Percentiles rank a stretch among this genome's conserved stretches.
phyloP scores from a whole-genome alignment of 2,888 invertebrate genomes.

The Spodoptera littoralis region DNA sequence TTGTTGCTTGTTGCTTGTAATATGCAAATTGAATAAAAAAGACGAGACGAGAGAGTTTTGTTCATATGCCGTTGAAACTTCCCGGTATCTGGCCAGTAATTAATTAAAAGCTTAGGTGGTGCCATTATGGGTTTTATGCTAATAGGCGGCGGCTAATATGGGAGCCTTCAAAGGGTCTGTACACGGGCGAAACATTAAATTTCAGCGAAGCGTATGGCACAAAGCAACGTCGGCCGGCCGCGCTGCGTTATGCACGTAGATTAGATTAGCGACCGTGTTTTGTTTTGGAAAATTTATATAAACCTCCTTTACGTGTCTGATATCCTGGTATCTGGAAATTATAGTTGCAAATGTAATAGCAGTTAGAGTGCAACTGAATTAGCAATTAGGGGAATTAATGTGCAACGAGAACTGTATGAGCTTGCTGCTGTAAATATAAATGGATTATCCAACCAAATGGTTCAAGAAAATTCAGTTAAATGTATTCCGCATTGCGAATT shows the following conservation, averaged over 20 bases:
- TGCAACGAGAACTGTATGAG: slow-evolving; percentile 18
- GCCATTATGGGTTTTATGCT: slow-evolving; percentile 85
- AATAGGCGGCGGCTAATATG: slow-evolving; percentile 82
- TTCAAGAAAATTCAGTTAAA: slow-evolving; percentile 31
- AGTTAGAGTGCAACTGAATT: slow-evolving; percentile 26
- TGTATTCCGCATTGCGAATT: no score
- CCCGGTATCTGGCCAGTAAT: slow-evolving; percentile 78
- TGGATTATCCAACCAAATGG: slow-evolving; percentile 19
- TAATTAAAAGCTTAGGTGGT: slow-evolving; percentile 85
- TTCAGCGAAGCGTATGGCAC: slow-evolving; percentile 72
- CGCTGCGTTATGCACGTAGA: slow-evolving; percentile 61
- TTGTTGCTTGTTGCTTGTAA: slow-evolving; percentile 61
- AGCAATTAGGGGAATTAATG: slow-evolving; percentile 22
- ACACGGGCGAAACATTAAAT: slow-evolving; percentile 78
- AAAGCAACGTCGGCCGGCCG: slow-evolving; percentile 64
- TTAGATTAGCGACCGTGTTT: slow-evolving; percentile 70
- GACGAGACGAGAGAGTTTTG: slow-evolving; percentile 59
- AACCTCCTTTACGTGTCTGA: slow-evolving; percentile 41
- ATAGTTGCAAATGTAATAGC: slow-evolving; percentile 29
- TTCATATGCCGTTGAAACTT: slow-evolving; percentile 67
- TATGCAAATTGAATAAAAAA: slow-evolving; percentile 73
- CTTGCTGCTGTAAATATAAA: slow-evolving; percentile 12
- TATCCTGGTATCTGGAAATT: slow-evolving; percentile 33
- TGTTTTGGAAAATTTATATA: slow-evolving; percentile 45
- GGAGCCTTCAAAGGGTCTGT: slow-evolving; percentile 79